Conservation (phyloP, 2,888 invertebrate genomes). For the Melolontha melolontha region DNA sequence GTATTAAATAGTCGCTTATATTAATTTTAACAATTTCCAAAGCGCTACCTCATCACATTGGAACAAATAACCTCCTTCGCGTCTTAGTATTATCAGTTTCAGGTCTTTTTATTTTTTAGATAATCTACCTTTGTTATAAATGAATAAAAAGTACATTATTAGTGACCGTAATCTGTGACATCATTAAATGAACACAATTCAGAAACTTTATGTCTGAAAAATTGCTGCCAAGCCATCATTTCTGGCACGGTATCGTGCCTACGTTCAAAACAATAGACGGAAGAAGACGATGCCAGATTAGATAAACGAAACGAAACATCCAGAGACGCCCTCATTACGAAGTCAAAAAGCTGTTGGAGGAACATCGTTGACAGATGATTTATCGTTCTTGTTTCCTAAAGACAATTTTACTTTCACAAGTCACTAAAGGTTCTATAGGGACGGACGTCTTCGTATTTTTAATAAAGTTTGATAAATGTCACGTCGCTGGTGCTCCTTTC, state of each 20-base stretch:
- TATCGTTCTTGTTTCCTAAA: slow-evolving; percentile 8
- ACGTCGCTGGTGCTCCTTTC: neutral
- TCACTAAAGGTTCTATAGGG: slow-evolving; percentile 1
- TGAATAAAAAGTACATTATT: neutral
- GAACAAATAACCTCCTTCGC: too few relatives aligned
- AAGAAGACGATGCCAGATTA: slow-evolving; percentile 24
- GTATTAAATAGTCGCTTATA: too few relatives aligned
- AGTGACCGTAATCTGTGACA: slow-evolving; percentile 12
- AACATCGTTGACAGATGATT: slow-evolving; percentile 20
- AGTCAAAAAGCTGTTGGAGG: slow-evolving; percentile 7
- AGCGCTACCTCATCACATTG: too few relatives aligned
- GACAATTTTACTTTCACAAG: slow-evolving; percentile 28
- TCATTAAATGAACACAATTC: neutral
- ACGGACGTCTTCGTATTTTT: slow-evolving; percentile 8
- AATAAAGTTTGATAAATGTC: slow-evolving; percentile 25
- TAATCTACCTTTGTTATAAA: too few relatives aligned
- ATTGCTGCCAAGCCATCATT: neutral
- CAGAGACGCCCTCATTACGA: slow-evolving; percentile 5
- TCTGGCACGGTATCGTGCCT: neutral
- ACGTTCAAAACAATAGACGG: neutral
- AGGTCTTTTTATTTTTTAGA: too few relatives aligned
- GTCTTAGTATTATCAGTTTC: too few relatives aligned
- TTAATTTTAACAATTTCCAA: too few relatives aligned
- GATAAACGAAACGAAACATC: slow-evolving; percentile 32
- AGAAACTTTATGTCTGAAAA: neutral